Evolutionary conservation across 2,113 vertebrate genomes (phyloP), one percentile per base, ranked within the genome.

Genomic region (Panurus biarmicus): DNA sequence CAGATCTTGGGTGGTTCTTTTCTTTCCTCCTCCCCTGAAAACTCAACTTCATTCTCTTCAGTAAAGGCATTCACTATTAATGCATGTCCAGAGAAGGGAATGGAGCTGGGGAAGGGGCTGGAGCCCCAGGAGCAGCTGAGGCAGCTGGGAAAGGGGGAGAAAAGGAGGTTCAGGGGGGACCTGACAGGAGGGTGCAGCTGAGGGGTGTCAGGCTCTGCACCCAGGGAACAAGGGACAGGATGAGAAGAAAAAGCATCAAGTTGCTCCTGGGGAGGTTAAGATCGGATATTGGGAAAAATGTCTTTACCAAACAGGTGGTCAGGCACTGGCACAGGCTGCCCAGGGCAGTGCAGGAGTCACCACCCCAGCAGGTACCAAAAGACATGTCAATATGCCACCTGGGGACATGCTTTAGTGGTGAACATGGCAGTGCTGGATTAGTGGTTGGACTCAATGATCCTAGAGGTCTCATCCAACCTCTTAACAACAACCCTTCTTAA

Each of bases 181-280:
- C 38, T 35, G 31, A 16, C 35, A 48, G 25, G 42, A 64, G 25
- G 16, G 0, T 2, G 2, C 23, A 78, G 47, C 40, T 2, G 1
- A 3, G 15, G 12, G 5, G 2, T 8, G 3, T 9, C 1, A 4
- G 15, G 47, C 23, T 69, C 23, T 53, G 14, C 15, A 9, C 10
- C 12, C 47, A 62, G 16, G 12, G 15, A 70, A 53, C 45, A 69
- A 70, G 26, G 23, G n/a, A 47, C 35, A 79, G 31, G 24, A 48
- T 4, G 14, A 71, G 10, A 48, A 24, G 42, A 29, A 79, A 79
- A 35, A 17, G 35, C 14, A 14, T 48, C 35, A 35, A 48, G 25
- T 13, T 56, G 57, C 7, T 35, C 9, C 35, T 36, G 35, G 14
- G 26, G 25, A 79, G 25, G 58, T 31, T 56, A 25, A 79, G 35